Percentiles rank a stretch among this genome's conserved stretches.
phyloP scores from a whole-genome alignment of 92 coral and sea anemone species.

The Porites cylindrica region DNA sequence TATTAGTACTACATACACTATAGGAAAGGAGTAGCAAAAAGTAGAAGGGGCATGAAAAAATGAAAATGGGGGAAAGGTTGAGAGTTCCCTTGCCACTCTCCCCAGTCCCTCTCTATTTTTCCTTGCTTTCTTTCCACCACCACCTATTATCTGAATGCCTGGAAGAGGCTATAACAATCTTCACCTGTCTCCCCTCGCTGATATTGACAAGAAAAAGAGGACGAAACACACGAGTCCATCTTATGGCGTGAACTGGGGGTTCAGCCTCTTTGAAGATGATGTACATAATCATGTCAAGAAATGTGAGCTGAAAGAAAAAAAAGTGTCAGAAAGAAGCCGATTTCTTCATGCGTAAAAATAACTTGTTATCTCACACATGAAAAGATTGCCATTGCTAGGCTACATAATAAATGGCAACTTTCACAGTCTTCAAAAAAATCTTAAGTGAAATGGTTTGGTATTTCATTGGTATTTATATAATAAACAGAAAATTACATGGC shows the following conservation, averaged over 20 bases:
- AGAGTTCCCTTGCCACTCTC: too few species aligned
- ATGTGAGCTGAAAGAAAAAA: conserved; percentile 72
- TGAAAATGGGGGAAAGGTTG: too few species aligned
- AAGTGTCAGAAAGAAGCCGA: neutral
- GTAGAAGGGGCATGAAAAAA: too few species aligned
- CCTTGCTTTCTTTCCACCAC: neutral
- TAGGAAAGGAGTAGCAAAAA: too few species aligned
- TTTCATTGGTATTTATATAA: too few species aligned
- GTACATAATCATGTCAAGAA: conserved; percentile 94
- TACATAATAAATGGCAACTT: too few species aligned
- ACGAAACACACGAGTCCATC: conserved; percentile 95
- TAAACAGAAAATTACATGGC: too few species aligned
- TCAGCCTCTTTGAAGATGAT: conserved; percentile 85
- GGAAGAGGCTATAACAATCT: neutral
- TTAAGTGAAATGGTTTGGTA: too few species aligned
- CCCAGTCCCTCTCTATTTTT: neutral
- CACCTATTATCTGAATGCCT: too few species aligned
- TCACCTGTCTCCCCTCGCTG: conserved; percentile 97
- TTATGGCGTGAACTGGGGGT: conserved; percentile 67
- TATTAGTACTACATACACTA: too few species aligned
- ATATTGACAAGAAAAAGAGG: conserved; percentile 87
- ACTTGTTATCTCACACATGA: neutral
- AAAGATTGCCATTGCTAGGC: neutral
- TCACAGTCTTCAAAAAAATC: too few species aligned
- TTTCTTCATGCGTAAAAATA: neutral